Evolutionary conservation across 2,888 invertebrate genomes (phyloP), one percentile per base, ranked within the genome.

Genomic region (Fragum fragum): DNA sequence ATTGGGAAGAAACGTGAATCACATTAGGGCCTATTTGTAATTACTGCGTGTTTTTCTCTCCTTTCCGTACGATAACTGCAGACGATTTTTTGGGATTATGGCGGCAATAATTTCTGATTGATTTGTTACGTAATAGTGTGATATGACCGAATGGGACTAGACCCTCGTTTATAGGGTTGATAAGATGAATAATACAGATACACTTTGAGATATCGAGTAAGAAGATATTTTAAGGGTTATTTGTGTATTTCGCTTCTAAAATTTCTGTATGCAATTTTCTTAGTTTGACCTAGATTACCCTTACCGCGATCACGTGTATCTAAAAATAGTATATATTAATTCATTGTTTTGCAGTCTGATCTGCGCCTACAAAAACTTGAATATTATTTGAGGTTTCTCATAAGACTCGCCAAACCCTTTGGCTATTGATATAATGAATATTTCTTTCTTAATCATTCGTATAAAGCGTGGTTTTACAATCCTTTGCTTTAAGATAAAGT

Each of bases 301-400:
- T 79, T 76, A 36, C 32, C 32, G 32, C 57, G 5, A 47, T 70
- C 79, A 85, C 85, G 82, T 85, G 85, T 85, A 61, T 63, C 75
- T 85, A 85, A 55, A 85, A 75, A 82, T 85, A 85, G 85, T 9
- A 36, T 9, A 36, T 3, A 3, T 3, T 36, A 36, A 36, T 36
- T 36, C 32, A 36, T 36, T 36, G 32, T 36, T 36, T 6, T 36
- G 32, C 9, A 9, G 32, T 36, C 32, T 36, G 32, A 36, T 36
- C 32, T 36, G 32, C 9, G 32, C 32, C 32, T 36, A 36, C 32
- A 9, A 36, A 36, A 36, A 36, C 9, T 3, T n/a, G n/a, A n/a
- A n/a, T n/a, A n/a, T n/a, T n/a, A n/a, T n/a, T n/a, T n/a, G n/a
- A n/a, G n/a, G n/a, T n/a, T n/a, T n/a, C n/a, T n/a, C n/a, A n/a